Conservation (phyloP, 2,113 vertebrate species). For the Vombatus ursinus region DNA sequence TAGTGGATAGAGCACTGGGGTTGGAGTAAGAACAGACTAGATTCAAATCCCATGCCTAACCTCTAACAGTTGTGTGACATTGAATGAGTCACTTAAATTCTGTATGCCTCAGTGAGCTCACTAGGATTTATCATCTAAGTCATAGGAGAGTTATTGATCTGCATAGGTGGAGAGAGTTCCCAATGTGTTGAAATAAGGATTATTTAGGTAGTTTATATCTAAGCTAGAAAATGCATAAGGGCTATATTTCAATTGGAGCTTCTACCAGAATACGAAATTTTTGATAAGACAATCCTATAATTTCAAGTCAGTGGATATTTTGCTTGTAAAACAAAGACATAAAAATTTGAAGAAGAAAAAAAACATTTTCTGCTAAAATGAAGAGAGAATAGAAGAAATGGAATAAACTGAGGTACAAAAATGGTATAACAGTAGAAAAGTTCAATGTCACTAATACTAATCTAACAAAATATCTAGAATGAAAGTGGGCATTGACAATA, state of each 20-base stretch:
- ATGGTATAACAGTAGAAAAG: background rate
- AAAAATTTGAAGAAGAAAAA: constrained; percentile 38
- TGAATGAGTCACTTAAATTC: background rate
- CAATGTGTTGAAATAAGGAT: background rate
- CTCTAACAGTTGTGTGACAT: background rate
- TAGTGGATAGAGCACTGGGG: background rate
- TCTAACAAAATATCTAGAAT: background rate
- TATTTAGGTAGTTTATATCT: background rate
- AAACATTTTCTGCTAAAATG: background rate
- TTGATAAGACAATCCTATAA: background rate
- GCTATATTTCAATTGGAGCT: background rate
- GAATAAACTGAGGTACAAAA: background rate
- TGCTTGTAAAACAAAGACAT: background rate
- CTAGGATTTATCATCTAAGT: background rate
- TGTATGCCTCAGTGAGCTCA: background rate
- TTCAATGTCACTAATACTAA: background rate
- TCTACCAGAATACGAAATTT: background rate
- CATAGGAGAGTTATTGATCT: background rate
- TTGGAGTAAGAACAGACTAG: background rate
- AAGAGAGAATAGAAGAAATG: background rate
- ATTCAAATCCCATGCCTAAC: background rate
- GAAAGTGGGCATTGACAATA: background rate
- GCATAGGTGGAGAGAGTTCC: background rate
- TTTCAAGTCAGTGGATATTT: background rate
- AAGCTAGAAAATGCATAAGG: background rate